Base-by-base conservation (phyloP, 1,140 invertebrate genomes). In the Oedothorax gibbosus region DNA sequence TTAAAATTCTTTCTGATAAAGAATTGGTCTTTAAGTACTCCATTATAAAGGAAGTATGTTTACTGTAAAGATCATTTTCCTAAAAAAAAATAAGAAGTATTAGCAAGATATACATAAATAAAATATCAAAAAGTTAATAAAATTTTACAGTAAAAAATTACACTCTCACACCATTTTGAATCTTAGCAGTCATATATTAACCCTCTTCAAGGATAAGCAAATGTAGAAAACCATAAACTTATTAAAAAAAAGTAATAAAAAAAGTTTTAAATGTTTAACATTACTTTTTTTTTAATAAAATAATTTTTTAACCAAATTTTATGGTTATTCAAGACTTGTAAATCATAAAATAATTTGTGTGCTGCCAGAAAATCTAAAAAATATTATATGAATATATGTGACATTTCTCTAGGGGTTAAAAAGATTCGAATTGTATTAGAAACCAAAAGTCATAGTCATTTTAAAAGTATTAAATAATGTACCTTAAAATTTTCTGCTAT, bases 11-110 rank as follows among this genome's bases (percentile, higher is more conserved):
- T 14, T 64, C 35, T 12, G 64, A 79, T 4, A 56, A 8, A 66
- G 50, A 20, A 54, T n/a, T 35, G 11, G 21, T 66, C 51, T 79
- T 54, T 14, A 79, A 54, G 15, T 35, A n/a, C 11, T 79, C 77
- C 62, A 79, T 66, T 15, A 79, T 20, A 50, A 9, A 20, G 14
- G 21, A 66, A 15, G 68, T 51, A 50, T 66, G 51, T 56, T 54
- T 68, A 66, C 68, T 65, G 56, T 66, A 79, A 51, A 35, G 49
- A n/a, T 68, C 64, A 68, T 79, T 79, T 56, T 65, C 76, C 77
- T 79, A 68, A 35, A 56, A 68, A n/a, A 11, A 64, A 49, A 71
- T 49, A 71, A 71, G 11, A 57, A 11, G n/a, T n/a, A n/a, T n/a
- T n/a, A n/a, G n/a, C n/a, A n/a, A n/a, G n/a, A n/a, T n/a, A n/a